Evolutionary conservation across 64 coral and sea anemone genomes (phyloP).

Genomic region (Montipora cactus): DNA sequence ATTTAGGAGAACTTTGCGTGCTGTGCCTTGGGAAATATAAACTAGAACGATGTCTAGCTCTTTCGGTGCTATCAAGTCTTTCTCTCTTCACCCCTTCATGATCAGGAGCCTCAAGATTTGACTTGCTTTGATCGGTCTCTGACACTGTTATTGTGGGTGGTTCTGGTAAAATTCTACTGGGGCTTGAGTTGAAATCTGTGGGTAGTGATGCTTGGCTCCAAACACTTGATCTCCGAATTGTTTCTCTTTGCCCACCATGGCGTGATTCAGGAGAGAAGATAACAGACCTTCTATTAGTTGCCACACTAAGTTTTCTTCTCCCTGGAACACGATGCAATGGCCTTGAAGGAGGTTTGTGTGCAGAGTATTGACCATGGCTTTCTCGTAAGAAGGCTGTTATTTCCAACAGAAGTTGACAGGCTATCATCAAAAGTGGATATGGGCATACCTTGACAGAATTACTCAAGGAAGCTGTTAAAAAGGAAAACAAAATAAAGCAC

Average conservation of each 20-base stretch:
- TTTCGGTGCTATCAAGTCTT: conserved; percentile 5
- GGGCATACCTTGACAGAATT: conserved; percentile 86
- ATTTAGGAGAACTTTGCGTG: background rate
- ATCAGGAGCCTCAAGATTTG: conserved; percentile 1
- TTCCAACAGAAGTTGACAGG: conserved; percentile 91
- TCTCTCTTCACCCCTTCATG: conserved; percentile 12
- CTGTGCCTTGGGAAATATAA: conserved; percentile 16
- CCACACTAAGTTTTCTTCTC: conserved; percentile 43
- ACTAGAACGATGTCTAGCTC: conserved; percentile 9
- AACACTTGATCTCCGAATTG: conserved; percentile 66
- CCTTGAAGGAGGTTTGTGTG: conserved; percentile 38
- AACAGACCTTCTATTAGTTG: background rate
- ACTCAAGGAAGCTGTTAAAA: conserved; percentile 72
- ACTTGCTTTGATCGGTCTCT: conserved; percentile 34
- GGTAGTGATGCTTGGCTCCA: conserved; percentile 82
- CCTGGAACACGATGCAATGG: background rate
- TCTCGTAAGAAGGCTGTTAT: conserved; percentile 95
- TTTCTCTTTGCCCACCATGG: conserved; percentile 75
- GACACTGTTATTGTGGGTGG: conserved; percentile 84
- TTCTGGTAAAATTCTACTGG: conserved; percentile 31
- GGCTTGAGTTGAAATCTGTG: conserved; percentile 63
- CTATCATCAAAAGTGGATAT: conserved; percentile 89
- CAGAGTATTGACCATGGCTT: conserved; percentile 88
- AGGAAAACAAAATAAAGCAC: background rate
- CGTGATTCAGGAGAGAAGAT: conserved; percentile 28